Base-by-base conservation (phyloP, 2,797 vertebrate species). In the Chelon labrosus region DNA sequence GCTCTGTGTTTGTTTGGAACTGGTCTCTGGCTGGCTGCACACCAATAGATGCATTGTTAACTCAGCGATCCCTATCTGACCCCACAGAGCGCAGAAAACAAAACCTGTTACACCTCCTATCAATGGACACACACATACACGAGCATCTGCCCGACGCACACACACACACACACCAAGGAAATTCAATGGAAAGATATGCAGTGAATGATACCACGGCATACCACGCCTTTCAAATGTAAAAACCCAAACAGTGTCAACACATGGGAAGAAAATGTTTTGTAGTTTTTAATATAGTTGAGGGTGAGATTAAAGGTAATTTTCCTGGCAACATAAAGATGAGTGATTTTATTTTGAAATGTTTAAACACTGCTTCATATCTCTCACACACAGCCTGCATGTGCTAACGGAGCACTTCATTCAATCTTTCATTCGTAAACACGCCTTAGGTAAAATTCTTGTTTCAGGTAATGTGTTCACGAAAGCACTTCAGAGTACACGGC, bases 31-130 rank as follows among this genome's bases (percentile, higher is more conserved):
- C 85, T 94, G 93, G 92, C 75, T 83, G 88, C 91, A 91, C 93
- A 87, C 91, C 88, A 93, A 94, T 88, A 85, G 88, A 69, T 77
- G 85, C 87, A 85, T 92, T 94, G 90, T 94, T 92, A 89, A 91
- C 80, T 52, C 73, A 62, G 79, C 53, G 80, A 82, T 92, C 91
- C 82, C 82, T 77, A 77, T 92, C 90, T 91, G 85, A 92, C 88
- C 91, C 89, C 88, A 59, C 20, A 73, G 89, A 91, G 82, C 79
- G 49, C 73, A 53, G 87, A 91, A 92, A 88, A 93, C 84, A 90
- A 90, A 88, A 91, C 90, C 88, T 58, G 83, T 47, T 62, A 89
- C 88, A 91, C 85, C 65, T 82, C 90, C 83, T 74, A 69, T 83
- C 84, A 83, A 65, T 7, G 42, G 49, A 74, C 57, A 68, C 77